Evolutionary conservation across 2,797 vertebrate genomes (phyloP).

Genomic region (Protosalanx chinensis): DNA sequence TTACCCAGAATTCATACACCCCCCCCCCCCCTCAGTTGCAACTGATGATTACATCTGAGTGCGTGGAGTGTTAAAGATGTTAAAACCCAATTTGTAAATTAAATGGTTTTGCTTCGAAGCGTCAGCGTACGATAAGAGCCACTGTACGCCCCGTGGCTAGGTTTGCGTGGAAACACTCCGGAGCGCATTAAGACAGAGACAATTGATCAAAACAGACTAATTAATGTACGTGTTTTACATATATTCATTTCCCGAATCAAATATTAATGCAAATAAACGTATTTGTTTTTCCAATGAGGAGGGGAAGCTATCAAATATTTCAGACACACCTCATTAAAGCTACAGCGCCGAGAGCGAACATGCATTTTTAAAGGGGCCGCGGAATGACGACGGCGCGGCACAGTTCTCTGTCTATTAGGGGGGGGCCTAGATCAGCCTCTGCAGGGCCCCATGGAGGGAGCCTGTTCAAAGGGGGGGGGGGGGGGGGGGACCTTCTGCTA

Average conservation of each 20-base stretch:
- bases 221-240: conserved; percentile 78
- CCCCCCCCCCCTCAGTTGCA: conserved; percentile 32
- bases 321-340: conserved; percentile 73
- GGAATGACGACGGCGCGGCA: conserved; percentile 56
- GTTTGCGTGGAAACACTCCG: conserved; percentile 57
- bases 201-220: conserved; percentile 77
- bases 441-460: neutral
- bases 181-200: conserved; percentile 67
- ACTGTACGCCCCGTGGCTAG: conserved; percentile 59
- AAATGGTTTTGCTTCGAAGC: conserved; percentile 67
- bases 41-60: conserved; percentile 46
- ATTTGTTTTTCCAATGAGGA: conserved; percentile 75
- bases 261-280: conserved; percentile 73
- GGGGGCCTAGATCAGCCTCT: conserved; percentile 50
- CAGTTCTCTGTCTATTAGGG: conserved; percentile 37
- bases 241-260: conserved; percentile 74
- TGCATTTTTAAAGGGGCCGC: conserved; percentile 71
- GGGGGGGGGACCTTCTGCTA: conserved; percentile 17
- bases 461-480: conserved; percentile 31
- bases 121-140: conserved; percentile 63
- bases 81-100: conserved; percentile 69
- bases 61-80: conserved; percentile 54
- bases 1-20: conserved; percentile 26
- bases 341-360: conserved; percentile 64
- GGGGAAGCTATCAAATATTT: conserved; percentile 69